These are phyloP conservation scores for Brenthis hecate DNA, from an alignment of 2,888 invertebrate genomes.

Conservation along the genomic window DNA sequence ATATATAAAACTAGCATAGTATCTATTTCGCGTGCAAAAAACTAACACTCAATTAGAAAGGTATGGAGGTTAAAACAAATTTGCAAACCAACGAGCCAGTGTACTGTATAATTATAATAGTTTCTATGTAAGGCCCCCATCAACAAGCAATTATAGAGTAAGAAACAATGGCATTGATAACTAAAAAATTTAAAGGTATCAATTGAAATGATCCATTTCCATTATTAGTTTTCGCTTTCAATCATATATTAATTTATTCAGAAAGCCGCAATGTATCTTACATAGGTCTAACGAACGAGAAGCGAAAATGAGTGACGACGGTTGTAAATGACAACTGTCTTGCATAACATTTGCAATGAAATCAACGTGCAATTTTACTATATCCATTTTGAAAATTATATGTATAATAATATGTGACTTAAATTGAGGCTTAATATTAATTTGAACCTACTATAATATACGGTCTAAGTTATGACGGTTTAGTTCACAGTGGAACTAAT, in stretches of 20 bases:
- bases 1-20: too few species aligned
- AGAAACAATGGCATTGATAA: conserved; percentile 19
- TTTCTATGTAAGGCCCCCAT: conserved; percentile 2
- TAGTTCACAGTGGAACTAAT: too few species aligned
- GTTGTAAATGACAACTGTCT: not conserved
- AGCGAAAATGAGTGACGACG: not conserved
- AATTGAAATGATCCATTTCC: not conserved
- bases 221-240: not conserved
- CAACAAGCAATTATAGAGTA: conserved; percentile 13
- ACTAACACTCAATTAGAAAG: too few species aligned
- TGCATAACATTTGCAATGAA: conserved; percentile 20
- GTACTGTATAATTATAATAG: conserved; percentile 1
- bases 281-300: not conserved
- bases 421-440: too few species aligned
- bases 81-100: not conserved
- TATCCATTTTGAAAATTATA: not conserved
- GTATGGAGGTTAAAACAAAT: too few species aligned
- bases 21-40: too few species aligned
- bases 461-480: too few species aligned
- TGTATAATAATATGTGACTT: too few species aligned
- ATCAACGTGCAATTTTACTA: conserved; percentile 1
- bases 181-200: conserved; percentile 6
- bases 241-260: not conserved
- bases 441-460: not conserved
- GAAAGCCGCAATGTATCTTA: conserved; percentile 7